A percentile compares a stretch with the other conserved stretches of the same genome.
Evolutionary conservation across 2,888 invertebrate species (phyloP).

Genomic region (Ischnura elegans): DNA sequence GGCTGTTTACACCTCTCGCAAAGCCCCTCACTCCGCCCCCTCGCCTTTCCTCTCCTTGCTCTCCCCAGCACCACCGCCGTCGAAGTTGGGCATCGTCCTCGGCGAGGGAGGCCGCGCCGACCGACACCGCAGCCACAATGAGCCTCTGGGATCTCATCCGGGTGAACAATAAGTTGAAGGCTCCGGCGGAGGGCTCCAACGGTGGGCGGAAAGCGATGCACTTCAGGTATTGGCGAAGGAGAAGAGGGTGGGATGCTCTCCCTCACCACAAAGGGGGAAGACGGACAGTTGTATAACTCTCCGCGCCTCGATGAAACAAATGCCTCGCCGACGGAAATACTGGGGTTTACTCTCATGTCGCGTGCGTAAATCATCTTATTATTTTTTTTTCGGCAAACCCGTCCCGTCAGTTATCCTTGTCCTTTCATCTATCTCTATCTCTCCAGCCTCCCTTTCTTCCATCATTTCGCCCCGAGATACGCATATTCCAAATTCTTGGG

Average conservation of each 20-base stretch:
- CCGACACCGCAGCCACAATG: conserved; percentile 64
- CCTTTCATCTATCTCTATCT: conserved; percentile 21
- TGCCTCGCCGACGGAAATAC: conserved; percentile 4
- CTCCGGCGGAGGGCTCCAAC: conserved; percentile 34
- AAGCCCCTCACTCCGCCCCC: background rate
- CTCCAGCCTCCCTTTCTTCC: conserved; percentile 28
- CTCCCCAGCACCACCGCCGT: background rate
- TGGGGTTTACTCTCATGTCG: background rate
- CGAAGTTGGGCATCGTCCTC: conserved; percentile 65
- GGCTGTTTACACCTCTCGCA: background rate
- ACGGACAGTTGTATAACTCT: conserved; percentile 28
- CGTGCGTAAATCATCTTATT: background rate
- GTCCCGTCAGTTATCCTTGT: background rate
- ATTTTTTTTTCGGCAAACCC: background rate
- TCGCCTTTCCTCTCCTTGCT: background rate
- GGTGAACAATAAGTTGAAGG: conserved; percentile 10
- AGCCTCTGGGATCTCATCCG: conserved; percentile 45
- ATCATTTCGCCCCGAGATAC: conserved; percentile 64
- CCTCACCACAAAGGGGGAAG: background rate
- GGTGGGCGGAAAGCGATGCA: conserved; percentile 33
- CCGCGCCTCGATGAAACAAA: conserved; percentile 1
- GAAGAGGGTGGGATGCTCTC: no score
- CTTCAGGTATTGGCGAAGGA: conserved; percentile 32
- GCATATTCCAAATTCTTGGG: conserved; percentile 66
- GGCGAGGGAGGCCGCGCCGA: conserved; percentile 69